phyloP scores from a whole-genome alignment of 2,888 invertebrate species.

The Eupithecia tripunctaria region DNA sequence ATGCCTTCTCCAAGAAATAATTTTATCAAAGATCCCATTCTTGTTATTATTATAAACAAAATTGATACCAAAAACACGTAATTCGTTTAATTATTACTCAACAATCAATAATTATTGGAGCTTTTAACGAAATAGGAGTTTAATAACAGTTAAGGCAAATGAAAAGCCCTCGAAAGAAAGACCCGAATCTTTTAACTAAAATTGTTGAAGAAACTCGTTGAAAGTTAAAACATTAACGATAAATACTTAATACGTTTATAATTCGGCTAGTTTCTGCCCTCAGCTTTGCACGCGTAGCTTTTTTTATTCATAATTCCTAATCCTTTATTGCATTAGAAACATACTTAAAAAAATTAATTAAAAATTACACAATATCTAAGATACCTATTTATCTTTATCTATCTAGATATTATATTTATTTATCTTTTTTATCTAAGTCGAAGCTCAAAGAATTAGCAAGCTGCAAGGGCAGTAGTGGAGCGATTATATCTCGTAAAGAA shows the following conservation, averaged over 20 bases:
- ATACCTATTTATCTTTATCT: too few species aligned
- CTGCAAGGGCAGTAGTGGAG: too few species aligned
- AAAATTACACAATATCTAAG: too few species aligned
- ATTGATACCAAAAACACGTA: constrained; percentile 31
- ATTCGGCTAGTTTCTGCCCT: too few species aligned
- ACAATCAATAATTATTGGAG: constrained; percentile 53
- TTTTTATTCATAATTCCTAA: too few species aligned
- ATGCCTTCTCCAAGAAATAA: constrained; percentile 2
- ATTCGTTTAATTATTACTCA: constrained; percentile 52
- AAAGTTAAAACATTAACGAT: constrained; percentile 72
- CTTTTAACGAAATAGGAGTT: constrained; percentile 69
- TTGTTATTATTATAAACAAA: constrained; percentile 24
- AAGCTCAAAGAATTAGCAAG: too few species aligned
- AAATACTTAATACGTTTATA: constrained; percentile 73
- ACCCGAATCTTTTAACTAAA: constrained; percentile 67
- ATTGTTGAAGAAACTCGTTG: constrained; percentile 69
- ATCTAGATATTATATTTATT: too few species aligned
- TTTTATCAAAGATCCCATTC: constrained; percentile 9
- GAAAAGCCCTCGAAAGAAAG: constrained; percentile 70
- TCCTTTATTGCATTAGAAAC: too few species aligned
- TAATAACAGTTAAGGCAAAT: constrained; percentile 71
- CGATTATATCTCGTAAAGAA: too few species aligned
- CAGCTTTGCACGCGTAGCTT: too few species aligned
- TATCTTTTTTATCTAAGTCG: too few species aligned
- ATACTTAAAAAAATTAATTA: too few species aligned